Conservation (phyloP, 2,797 vertebrate species). For the Prunella strophiata region DNA sequence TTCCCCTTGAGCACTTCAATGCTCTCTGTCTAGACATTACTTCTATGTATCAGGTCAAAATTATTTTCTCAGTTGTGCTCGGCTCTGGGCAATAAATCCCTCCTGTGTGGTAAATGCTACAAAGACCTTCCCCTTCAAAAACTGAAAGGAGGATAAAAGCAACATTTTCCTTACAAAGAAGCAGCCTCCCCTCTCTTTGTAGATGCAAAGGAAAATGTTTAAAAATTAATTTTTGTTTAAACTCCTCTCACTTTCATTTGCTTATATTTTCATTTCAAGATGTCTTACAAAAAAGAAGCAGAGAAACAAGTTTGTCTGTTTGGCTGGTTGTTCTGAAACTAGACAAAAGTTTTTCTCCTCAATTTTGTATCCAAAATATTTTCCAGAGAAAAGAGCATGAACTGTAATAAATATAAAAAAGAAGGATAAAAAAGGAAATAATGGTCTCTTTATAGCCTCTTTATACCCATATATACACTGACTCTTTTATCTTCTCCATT, state of each 20-base stretch:
- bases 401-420: not conserved
- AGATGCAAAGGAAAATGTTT: not conserved
- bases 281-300: not conserved
- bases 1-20: conserved; percentile 52
- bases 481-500: not conserved
- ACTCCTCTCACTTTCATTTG: not conserved
- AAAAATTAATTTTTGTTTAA: not conserved
- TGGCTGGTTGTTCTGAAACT: not conserved
- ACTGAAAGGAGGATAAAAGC: not conserved
- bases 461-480: not conserved
- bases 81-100: conserved; percentile 19
- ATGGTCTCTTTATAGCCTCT: not conserved
- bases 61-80: conserved; percentile 14
- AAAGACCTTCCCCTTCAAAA: conserved; percentile 33
- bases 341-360: not conserved
- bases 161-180: not conserved
- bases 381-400: not conserved
- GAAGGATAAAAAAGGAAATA: not conserved
- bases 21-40: conserved; percentile 55
- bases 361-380: not conserved
- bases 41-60: conserved; percentile 10
- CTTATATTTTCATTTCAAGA: not conserved
- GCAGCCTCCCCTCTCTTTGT: not conserved
- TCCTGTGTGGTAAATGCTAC: conserved; percentile 13
- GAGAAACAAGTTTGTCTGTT: conserved; percentile 19